Percentiles rank a stretch among this genome's conserved stretches.
phyloP scores from a whole-genome alignment of 2,113 vertebrate species.

The Sinocyclocheilus grahami region DNA sequence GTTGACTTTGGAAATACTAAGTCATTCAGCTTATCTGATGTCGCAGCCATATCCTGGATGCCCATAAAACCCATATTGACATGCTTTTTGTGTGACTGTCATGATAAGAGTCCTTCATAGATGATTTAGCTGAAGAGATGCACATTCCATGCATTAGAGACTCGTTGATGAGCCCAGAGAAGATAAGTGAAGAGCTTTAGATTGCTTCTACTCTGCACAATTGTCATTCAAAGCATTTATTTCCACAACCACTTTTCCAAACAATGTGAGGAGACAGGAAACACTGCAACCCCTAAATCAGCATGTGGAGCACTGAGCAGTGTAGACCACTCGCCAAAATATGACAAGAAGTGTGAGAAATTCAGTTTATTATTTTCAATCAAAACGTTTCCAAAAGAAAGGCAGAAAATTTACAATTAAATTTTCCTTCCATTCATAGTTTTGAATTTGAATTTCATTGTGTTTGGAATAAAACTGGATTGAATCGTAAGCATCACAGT shows the following conservation, averaged over 20 bases:
- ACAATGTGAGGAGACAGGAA: not conserved
- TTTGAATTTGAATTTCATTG: not conserved
- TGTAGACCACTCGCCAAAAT: not conserved
- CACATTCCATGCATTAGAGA: slow-evolving; percentile 23
- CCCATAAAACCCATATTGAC: not conserved
- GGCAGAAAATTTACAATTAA: not conserved
- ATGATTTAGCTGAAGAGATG: slow-evolving; percentile 40
- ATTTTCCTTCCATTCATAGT: not conserved
- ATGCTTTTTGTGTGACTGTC: not conserved
- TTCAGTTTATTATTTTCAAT: too few relatives aligned
- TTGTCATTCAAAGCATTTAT: slow-evolving; percentile 31
- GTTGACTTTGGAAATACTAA: not conserved
- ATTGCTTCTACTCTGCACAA: slow-evolving; percentile 11
- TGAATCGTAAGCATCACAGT: not conserved
- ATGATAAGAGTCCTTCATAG: slow-evolving; percentile 38
- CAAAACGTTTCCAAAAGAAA: not conserved
- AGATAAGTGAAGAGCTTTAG: slow-evolving; percentile 27
- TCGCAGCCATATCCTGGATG: not conserved
- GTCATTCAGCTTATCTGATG: not conserved
- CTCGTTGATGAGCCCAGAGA: slow-evolving; percentile 10
- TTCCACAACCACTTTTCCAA: slow-evolving; percentile 10
- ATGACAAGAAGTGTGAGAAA: not conserved
- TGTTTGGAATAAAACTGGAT: not conserved
- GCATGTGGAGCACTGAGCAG: not conserved
- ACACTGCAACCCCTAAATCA: not conserved